Evolutionary conservation across 1,140 invertebrate genomes (phyloP), one percentile per base, ranked within the genome.

Genomic region (Drosophila nikananu): DNA sequence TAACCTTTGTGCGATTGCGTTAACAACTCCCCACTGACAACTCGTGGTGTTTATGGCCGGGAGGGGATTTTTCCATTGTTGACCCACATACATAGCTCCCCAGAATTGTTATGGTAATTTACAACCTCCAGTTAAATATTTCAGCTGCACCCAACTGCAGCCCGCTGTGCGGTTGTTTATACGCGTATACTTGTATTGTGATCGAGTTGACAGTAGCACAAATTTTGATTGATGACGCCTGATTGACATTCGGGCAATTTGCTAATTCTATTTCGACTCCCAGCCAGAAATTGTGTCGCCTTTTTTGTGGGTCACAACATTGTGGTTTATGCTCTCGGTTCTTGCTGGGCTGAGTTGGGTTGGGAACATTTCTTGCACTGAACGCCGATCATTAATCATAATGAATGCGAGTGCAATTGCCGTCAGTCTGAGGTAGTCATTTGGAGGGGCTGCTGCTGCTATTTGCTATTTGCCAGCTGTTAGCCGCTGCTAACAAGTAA

Each of bases 211-310:
- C 83, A 87, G 77, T 84, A 84, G 81, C 83, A 86, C 49, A 86
- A 87, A 87, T 89, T 89, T 87, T 87, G 83, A 87, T 87, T 87
- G 83, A 87, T 87, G 77, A 84, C 84, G 67, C 71, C 73, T 89
- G 86, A 87, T 87, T 87, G 83, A 87, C 83, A 87, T 84, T 89
- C 86, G 83, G 83, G 84, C 84, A 83, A 87, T 89, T 87, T 81
- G 84, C 83, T 87, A 87, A 87, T 84, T 84, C 87, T 89, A 78
- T 83, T 87, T 72, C 80, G 68, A 87, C 62, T 77, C 52, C 39
- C 42, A 19, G 35, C 49, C 32, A 51, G 67, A 74, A 74, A 74
- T 52, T 73, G 57, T 73, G 71, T 73, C 67, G 46, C 67, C 30
- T 51, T 48, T 42, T 68, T 68, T 52, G 70, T 73, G 68, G 70